Evolutionary conservation across 2,888 invertebrate species (phyloP), one percentile per base, ranked within the genome.

Genomic region (Drosophila stalkeri): DNA sequence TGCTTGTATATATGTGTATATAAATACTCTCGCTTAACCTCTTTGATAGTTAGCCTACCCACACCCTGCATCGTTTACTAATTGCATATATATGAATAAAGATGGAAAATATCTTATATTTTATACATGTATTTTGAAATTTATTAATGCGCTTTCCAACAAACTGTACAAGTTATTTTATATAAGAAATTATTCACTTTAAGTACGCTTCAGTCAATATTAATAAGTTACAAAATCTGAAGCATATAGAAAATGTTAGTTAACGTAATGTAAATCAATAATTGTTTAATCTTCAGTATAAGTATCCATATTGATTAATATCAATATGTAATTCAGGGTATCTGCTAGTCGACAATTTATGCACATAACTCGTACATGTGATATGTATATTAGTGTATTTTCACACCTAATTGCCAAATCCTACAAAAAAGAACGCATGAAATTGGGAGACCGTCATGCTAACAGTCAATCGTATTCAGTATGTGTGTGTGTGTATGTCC

Each of bases 381-480:
- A 37, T 37, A 23, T 23, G 35, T 54, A 23, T 35, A 23, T 64
- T 33, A 41, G 43, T 31, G 41, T 27, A 27, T 41, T 27, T 70
- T 64, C 47, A 64, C 64, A 70, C 63, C 57, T 47, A 54, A 70
- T 69, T 69, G 69, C 35, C 70, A 72, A 57, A 70, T 59, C 52
- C 35, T 47, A 70, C 46, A 72, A 37, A 63, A 46, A 46, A 69
- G 35, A 55, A 52, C 16, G 35, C 41, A 43, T 63, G 44, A 62
- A 62, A 52, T 52, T 63, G 37, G 63, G 61, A 31, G 35, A 49
- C 47, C 44, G 55, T 61, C 52, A 54, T 57, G 62, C 46, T 46
- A 51, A 68, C 56, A 56, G 44, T 61, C 55, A 39, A 51, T 56
- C 46, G 43, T 16, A 57, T 8, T 31, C 51, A 41, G 35, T 23